phyloP scores from a whole-genome alignment of 2,113 vertebrate genomes.

The Silurus asotus region DNA sequence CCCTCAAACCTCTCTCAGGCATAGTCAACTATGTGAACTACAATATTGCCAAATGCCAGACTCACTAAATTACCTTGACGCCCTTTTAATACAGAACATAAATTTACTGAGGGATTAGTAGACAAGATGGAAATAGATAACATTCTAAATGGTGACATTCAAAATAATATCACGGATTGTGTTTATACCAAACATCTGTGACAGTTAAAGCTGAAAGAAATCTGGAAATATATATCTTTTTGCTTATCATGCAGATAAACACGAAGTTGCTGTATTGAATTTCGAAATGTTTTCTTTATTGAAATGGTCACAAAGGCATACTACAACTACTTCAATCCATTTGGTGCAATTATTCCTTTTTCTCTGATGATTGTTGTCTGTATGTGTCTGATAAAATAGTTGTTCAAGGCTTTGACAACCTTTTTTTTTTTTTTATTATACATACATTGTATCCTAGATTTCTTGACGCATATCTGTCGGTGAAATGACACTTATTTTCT shows the following conservation, averaged over 20 bases:
- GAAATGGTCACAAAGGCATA: neutral
- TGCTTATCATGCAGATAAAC: neutral
- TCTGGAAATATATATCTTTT: neutral
- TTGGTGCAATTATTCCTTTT: neutral
- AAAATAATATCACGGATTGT: neutral
- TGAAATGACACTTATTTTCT: neutral
- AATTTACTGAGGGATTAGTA: neutral
- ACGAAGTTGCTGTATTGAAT: neutral
- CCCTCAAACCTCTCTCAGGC: neutral
- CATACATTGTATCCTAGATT: neutral
- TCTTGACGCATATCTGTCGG: neutral
- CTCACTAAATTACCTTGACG: neutral
- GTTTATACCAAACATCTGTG: neutral
- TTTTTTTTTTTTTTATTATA: neutral
- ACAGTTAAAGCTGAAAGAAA: neutral
- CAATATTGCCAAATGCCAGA: neutral
- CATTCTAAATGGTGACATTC: neutral
- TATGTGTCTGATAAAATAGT: neutral
- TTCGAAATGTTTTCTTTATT: neutral
- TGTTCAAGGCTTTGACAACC: neutral
- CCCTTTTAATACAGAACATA: neutral
- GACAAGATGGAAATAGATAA: neutral
- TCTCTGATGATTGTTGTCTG: slow-evolving; percentile 15
- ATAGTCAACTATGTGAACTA: neutral
- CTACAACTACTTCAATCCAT: neutral